Evolutionary conservation across 2,888 invertebrate species (phyloP).

Genomic region (Lampropteryx suffumata): DNA sequence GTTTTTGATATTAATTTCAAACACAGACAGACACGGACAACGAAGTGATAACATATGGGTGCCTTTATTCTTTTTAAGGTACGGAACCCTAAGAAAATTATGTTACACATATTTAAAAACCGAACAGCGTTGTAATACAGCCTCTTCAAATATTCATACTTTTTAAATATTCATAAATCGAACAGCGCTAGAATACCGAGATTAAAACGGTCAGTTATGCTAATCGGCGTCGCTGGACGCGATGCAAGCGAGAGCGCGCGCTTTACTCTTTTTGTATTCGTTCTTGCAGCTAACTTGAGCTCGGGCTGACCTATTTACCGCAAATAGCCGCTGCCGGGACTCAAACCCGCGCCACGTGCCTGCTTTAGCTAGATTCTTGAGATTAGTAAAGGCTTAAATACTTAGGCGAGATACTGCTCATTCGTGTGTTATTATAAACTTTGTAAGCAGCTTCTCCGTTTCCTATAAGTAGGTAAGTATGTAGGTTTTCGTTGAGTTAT

Average conservation of each 20-base stretch:
- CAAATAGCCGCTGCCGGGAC: conserved; percentile 74
- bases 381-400: conserved; percentile 30
- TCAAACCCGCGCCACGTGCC: conserved; percentile 66
- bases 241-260: conserved; percentile 45
- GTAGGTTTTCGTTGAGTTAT: not conserved
- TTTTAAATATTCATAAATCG: too few relatives aligned
- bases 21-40: too few relatives aligned
- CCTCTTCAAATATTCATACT: too few relatives aligned
- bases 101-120: too few relatives aligned
- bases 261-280: conserved; percentile 82
- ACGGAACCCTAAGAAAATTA: too few relatives aligned
- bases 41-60: too few relatives aligned
- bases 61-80: too few relatives aligned
- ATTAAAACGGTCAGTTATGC: conserved; percentile 5
- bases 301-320: conserved; percentile 77
- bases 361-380: conserved; percentile 31
- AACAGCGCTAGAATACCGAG: too few relatives aligned
- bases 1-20: too few relatives aligned
- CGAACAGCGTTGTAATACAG: too few relatives aligned
- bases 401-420: conserved; percentile 4
- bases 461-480: not conserved
- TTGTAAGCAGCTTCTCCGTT: not conserved
- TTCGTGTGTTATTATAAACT: conserved; percentile 4
- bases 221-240: conserved; percentile 10
- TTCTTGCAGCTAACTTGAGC: conserved; percentile 80